phyloP scores from a whole-genome alignment of 1,140 invertebrate species.

The Heliothis subflexa region DNA sequence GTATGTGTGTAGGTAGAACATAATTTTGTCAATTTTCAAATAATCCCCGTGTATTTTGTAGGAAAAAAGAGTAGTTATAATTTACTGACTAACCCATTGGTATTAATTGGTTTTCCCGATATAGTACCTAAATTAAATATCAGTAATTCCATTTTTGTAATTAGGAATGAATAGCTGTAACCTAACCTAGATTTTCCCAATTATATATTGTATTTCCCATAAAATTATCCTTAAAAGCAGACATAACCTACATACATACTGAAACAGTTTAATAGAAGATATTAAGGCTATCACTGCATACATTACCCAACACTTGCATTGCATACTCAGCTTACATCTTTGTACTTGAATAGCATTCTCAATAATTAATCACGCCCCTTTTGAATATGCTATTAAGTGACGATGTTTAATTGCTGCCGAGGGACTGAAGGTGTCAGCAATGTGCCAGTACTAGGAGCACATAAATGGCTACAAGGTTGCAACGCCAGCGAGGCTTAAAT shows the following conservation, averaged over 20 bases:
- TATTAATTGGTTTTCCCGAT: too few relatives aligned
- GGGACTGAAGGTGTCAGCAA: not conserved
- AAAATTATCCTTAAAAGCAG: not conserved
- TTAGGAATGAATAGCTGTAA: too few relatives aligned
- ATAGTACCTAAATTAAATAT: too few relatives aligned
- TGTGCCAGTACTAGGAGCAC: not conserved
- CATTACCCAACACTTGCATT: not conserved
- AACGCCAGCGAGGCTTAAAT: not conserved
- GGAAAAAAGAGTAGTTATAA: too few relatives aligned
- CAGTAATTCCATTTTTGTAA: too few relatives aligned
- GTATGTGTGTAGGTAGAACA: too few relatives aligned
- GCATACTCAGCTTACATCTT: conserved; percentile 11
- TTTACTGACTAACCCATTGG: too few relatives aligned
- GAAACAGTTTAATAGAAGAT: not conserved
- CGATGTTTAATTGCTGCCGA: not conserved
- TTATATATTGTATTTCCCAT: too few relatives aligned
- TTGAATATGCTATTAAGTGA: conserved; percentile 22
- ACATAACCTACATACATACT: not conserved
- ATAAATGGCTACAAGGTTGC: conserved; percentile 1
- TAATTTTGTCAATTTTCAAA: too few relatives aligned
- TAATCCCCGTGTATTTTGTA: not conserved
- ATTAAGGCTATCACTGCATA: not conserved
- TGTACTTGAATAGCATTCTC: not conserved
- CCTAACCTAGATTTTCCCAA: too few relatives aligned
- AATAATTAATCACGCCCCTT: conserved; percentile 12